Evolutionary conservation across 2,797 vertebrate genomes (phyloP).

Genomic region (Monodelphis domestica): DNA sequence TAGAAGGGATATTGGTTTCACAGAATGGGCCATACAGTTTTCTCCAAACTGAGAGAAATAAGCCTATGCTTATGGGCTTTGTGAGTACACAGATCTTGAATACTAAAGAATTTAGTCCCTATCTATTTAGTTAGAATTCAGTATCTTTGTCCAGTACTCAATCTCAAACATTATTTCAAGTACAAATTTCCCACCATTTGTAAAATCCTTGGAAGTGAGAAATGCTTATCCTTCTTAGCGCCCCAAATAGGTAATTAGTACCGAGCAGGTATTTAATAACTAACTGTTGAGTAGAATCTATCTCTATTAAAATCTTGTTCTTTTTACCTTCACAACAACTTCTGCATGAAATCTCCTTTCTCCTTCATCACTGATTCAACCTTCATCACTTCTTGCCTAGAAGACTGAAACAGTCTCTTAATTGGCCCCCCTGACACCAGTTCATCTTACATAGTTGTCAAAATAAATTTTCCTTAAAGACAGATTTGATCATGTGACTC

Average conservation of each 20-base stretch:
- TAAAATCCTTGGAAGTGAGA: background rate
- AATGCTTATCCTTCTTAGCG: background rate
- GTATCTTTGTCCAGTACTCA: background rate
- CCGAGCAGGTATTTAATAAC: background rate
- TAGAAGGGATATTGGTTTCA: background rate
- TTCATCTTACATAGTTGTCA: background rate
- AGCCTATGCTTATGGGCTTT: background rate
- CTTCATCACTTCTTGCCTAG: background rate
- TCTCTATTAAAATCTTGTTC: background rate
- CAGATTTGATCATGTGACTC: background rate
- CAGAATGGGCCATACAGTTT: background rate
- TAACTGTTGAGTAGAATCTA: background rate
- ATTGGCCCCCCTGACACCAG: background rate
- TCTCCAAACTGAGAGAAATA: background rate
- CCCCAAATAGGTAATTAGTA: background rate
- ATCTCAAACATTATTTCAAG: background rate
- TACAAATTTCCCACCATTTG: background rate
- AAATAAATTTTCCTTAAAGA: background rate
- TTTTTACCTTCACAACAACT: background rate
- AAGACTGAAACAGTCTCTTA: background rate
- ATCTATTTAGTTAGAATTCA: background rate
- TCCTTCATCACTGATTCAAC: background rate
- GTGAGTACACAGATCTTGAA: background rate
- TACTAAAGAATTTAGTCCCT: background rate
- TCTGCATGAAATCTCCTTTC: background rate